phyloP scores from a whole-genome alignment of 1,140 invertebrate genomes.

The Drosophila watanabei region DNA sequence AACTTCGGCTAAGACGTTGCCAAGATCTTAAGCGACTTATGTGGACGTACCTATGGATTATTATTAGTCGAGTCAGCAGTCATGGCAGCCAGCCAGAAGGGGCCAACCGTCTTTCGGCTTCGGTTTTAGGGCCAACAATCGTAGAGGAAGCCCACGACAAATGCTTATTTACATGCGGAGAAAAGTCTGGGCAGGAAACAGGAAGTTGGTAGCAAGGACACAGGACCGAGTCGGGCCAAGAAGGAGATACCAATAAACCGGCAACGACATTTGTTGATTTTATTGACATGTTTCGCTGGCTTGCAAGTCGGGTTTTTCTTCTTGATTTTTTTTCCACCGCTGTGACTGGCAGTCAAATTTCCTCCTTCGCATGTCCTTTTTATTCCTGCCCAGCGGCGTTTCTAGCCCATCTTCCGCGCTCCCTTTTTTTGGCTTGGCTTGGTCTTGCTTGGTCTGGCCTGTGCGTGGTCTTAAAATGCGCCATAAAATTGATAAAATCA shows the following conservation, averaged over 20 bases:
- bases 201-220: conserved; percentile 8
- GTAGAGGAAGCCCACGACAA: conserved; percentile 19
- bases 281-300: conserved; percentile 75
- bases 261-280: conserved; percentile 80
- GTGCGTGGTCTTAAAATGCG: conserved; percentile 73
- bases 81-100: conserved; percentile 36
- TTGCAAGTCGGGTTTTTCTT: conserved; percentile 8
- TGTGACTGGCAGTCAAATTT: conserved; percentile 74
- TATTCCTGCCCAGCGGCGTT: conserved; percentile 46
- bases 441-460: background rate
- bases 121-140: conserved; percentile 33
- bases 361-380: conserved; percentile 60
- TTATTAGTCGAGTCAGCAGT: conserved; percentile 32
- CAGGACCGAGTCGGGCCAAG: conserved; percentile 9
- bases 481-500: conserved; percentile 84
- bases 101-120: background rate
- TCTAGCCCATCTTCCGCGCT: conserved; percentile 3
- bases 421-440: background rate
- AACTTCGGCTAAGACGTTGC: conserved; percentile 54
- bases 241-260: conserved; percentile 56
- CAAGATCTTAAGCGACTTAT: conserved; percentile 60
- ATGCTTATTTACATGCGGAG: conserved; percentile 69
- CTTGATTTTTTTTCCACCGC: conserved; percentile 14
- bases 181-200: conserved; percentile 19
- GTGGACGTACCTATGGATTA: conserved; percentile 35